Conservation (phyloP, 2,888 invertebrate species). For the Rhagium mordax region DNA sequence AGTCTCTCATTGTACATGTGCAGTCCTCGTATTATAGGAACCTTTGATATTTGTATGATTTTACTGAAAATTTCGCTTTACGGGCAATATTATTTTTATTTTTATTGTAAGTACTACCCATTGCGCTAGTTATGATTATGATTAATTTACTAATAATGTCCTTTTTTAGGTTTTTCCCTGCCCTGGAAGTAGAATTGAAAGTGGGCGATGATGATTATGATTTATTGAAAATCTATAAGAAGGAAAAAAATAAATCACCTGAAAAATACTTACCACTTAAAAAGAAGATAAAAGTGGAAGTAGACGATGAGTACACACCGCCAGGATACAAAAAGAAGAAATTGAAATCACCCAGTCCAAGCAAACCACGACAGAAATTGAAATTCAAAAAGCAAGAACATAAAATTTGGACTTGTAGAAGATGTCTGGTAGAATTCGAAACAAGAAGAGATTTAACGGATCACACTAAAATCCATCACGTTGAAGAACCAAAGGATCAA, state of each 20-base stretch:
- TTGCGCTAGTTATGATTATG: neutral
- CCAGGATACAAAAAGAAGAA: slow-evolving; percentile 45
- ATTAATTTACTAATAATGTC: slow-evolving; percentile 31
- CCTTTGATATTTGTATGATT: no score
- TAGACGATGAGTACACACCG: slow-evolving; percentile 47
- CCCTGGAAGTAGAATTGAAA: slow-evolving; percentile 53
- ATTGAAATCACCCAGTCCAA: slow-evolving; percentile 37
- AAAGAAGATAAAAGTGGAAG: slow-evolving; percentile 43
- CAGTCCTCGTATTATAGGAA: no score
- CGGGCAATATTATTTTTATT: no score
- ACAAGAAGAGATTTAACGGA: slow-evolving; percentile 56
- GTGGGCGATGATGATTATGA: slow-evolving; percentile 48
- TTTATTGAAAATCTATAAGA: slow-evolving; percentile 14
- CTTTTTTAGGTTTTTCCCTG: slow-evolving; percentile 54
- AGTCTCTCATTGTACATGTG: no score
- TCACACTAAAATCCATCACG: slow-evolving; percentile 59
- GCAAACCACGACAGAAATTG: slow-evolving; percentile 30
- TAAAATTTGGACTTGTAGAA: slow-evolving; percentile 60
- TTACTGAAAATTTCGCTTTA: no score
- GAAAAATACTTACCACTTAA: slow-evolving; percentile 27
- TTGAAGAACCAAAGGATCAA: slow-evolving; percentile 54
- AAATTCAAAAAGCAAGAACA: slow-evolving; percentile 51
- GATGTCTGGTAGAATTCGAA: slow-evolving; percentile 59
- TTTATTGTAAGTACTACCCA: no score
- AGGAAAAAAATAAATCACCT: slow-evolving; percentile 20